Conservation (phyloP, 2,113 vertebrate genomes). For the Gasterosteus nipponicus region DNA sequence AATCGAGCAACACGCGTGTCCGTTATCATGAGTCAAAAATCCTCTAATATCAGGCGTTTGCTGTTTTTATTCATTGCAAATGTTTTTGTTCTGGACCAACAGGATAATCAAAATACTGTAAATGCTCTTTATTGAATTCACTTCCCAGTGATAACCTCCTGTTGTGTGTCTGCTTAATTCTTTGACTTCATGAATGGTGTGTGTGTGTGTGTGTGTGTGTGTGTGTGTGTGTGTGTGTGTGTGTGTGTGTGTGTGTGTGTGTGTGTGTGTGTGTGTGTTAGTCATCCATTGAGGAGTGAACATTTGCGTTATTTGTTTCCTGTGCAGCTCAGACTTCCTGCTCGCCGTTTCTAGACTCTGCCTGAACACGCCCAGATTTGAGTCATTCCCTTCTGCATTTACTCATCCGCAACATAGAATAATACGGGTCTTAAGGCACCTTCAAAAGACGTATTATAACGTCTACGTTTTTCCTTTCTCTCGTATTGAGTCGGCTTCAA, state of each 20-base stretch:
- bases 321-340: not conserved
- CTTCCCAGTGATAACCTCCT: not conserved
- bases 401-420: not conserved
- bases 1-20: too few relatives aligned
- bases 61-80: not conserved
- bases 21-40: not conserved
- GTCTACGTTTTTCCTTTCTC: not conserved
- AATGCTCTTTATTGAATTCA: not conserved
- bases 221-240: not conserved
- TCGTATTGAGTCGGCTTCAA: not conserved
- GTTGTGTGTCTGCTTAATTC: not conserved
- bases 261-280: constrained; percentile 12
- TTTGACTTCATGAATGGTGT: constrained; percentile 27
- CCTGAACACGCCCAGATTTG: constrained; percentile 2
- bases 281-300: constrained; percentile 19
- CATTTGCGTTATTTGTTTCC: constrained; percentile 39
- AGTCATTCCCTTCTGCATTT: constrained; percentile 5
- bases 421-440: not conserved
- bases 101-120: not conserved
- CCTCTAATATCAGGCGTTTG: not conserved
- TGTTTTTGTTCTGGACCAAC: not conserved
- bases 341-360: not conserved
- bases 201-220: constrained; percentile 1
- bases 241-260: constrained; percentile 8
- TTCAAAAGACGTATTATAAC: too few relatives aligned